phyloP scores from a whole-genome alignment of 2,797 vertebrate species.

The Macropodus opercularis region DNA sequence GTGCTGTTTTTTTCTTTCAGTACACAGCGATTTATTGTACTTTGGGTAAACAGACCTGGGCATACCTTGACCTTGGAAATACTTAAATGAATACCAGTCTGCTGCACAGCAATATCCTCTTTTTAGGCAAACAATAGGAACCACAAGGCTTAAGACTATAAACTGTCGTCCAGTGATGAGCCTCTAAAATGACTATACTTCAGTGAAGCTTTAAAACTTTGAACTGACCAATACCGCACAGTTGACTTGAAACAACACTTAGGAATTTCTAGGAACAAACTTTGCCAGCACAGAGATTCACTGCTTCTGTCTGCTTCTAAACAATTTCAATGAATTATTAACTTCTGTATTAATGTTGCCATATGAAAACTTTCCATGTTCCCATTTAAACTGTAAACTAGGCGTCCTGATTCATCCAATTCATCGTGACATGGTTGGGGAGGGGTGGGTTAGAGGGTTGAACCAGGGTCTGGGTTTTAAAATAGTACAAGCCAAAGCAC shows the following conservation, averaged over 20 bases:
- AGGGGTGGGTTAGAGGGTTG: slow-evolving; percentile 61
- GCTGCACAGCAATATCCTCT: slow-evolving; percentile 9
- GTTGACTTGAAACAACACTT: neutral
- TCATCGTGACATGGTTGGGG: slow-evolving; percentile 70
- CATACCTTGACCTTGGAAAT: slow-evolving; percentile 34
- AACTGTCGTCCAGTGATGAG: neutral
- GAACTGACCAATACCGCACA: neutral
- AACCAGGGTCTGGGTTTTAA: slow-evolving; percentile 78
- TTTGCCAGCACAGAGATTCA: slow-evolving; percentile 2
- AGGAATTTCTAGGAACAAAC: slow-evolving; percentile 4
- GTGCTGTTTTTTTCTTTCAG: neutral
- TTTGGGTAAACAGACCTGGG: slow-evolving; percentile 20
- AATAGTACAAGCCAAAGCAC: slow-evolving; percentile 85
- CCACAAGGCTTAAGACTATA: slow-evolving; percentile 1
- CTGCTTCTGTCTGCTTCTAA: slow-evolving; percentile 12
- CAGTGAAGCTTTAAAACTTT: slow-evolving; percentile 13
- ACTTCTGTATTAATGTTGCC: slow-evolving; percentile 49
- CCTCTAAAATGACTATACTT: neutral
- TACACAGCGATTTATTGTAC: slow-evolving; percentile 12
- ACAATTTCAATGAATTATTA: slow-evolving; percentile 31
- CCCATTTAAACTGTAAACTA: slow-evolving; percentile 74
- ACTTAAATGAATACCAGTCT: slow-evolving; percentile 14
- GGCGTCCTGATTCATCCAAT: slow-evolving; percentile 75
- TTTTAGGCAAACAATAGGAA: neutral
- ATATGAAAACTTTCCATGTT: slow-evolving; percentile 73